Base-by-base conservation (phyloP, 1,140 invertebrate species). In the Drosophila serrata region DNA sequence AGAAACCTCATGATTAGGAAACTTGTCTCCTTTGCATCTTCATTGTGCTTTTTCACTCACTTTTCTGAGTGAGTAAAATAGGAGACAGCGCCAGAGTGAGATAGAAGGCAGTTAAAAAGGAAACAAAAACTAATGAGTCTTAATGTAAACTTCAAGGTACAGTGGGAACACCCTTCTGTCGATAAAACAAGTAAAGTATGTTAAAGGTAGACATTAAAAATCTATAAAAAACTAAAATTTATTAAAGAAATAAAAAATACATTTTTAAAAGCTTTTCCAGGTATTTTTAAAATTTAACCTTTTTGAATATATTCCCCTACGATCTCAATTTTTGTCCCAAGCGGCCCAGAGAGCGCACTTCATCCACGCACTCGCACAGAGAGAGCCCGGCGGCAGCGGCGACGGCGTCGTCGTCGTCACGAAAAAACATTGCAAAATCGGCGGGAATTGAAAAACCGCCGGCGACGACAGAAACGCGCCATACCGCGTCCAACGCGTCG, bases 361-460 rank as follows among this genome's bases (percentile, higher is more conserved):
- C 22, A 31, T 9, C 33, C 8, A 46, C 62, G 62, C 65, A 69
- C 11, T 29, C 35, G 29, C 65, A 55, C 6, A 53, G 57, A 53
- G 57, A 24, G 24, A 24, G 24, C 24, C 24, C 24, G 24, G 24
- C 24, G 24, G 24, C 24, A 4, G 24, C 24, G 24, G 24, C 24
- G n/a, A n/a, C 24, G 24, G 24, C 24, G 24, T 2, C 24, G 24
- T 2, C 24, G 24, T 2, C 24, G 24, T 24, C 24, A 75, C 62
- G 56, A 55, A 84, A 84, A 77, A 78, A 81, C 74, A 88, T 88
- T 88, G 84, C 85, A 90, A 88, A 87, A 90, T 88, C 84, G 84
- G 84, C 84, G 85, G 77, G 75, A 84, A 84, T 79, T 59, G 55
- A 79, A 68, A 86, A 87, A 87, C 81, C 77, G 81, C 77, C 84